phyloP scores from a whole-genome alignment of 2,797 vertebrate genomes.

The Poecile montanus region DNA sequence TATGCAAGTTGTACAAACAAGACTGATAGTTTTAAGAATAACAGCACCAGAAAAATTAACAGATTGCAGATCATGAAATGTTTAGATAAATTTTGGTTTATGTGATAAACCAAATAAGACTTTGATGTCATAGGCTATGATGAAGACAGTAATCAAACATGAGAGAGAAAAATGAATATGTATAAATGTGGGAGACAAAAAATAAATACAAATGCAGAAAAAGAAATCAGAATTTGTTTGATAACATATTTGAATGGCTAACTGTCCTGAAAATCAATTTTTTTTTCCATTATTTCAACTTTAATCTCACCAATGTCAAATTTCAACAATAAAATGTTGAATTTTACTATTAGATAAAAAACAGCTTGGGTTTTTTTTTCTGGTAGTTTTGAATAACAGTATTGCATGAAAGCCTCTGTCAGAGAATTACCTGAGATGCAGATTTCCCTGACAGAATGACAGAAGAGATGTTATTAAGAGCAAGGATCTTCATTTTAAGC shows the following conservation, averaged over 20 bases:
- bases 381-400: neutral
- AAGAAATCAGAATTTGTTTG: neutral
- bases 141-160: neutral
- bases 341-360: neutral
- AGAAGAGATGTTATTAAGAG: neutral
- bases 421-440: neutral
- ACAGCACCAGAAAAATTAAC: neutral
- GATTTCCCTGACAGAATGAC: neutral
- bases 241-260: neutral
- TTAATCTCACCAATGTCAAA: neutral
- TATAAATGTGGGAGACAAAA: neutral
- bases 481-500: neutral
- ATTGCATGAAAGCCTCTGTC: neutral
- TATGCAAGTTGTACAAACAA: neutral
- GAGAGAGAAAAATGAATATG: neutral
- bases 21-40: neutral
- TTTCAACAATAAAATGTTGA: neutral
- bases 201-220: neutral
- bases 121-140: neutral
- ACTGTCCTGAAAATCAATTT: neutral
- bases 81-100: neutral
- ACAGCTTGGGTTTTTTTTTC: rapidly evolving
- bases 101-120: neutral
- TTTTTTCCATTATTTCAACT: neutral
- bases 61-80: rapidly evolving